Percentiles rank a stretch among this genome's conserved stretches.
Evolutionary conservation across 2,888 invertebrate species (phyloP).

Genomic region (Chloroclysta siterata): DNA sequence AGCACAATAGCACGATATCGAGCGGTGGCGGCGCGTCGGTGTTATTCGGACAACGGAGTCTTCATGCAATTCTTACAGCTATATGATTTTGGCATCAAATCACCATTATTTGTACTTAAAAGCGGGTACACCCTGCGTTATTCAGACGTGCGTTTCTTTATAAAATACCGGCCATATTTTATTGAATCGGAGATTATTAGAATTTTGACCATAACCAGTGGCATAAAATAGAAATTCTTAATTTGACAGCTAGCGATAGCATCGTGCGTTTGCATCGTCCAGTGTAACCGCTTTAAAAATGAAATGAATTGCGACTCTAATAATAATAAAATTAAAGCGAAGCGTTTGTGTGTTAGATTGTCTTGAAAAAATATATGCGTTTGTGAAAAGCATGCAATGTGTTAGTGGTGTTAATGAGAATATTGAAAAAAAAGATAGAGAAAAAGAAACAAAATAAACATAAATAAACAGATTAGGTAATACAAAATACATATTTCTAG

Average conservation of each 20-base stretch:
- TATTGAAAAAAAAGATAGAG: neutral
- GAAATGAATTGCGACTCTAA: conserved; percentile 3
- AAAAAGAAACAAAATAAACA: conserved; percentile 14
- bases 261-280: no score
- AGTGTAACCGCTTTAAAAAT: neutral
- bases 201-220: no score
- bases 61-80: conserved; percentile 22
- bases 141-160: neutral
- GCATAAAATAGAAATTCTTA: no score
- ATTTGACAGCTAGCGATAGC: no score
- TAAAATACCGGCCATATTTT: no score
- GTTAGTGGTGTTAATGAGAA: conserved; percentile 16
- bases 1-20: conserved; percentile 21
- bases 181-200: no score
- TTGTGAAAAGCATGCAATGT: conserved; percentile 11
- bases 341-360: conserved; percentile 7
- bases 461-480: conserved; percentile 16
- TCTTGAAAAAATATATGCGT: conserved; percentile 1
- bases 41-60: conserved; percentile 14
- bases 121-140: neutral
- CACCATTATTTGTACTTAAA: neutral
- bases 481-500: conserved; percentile 20
- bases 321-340: conserved; percentile 6
- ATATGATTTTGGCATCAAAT: conserved; percentile 7
- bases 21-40: conserved; percentile 16